Evolutionary conservation across 2,888 invertebrate genomes (phyloP), one percentile per base, ranked within the genome.

Genomic region (Allolobophora icterica): DNA sequence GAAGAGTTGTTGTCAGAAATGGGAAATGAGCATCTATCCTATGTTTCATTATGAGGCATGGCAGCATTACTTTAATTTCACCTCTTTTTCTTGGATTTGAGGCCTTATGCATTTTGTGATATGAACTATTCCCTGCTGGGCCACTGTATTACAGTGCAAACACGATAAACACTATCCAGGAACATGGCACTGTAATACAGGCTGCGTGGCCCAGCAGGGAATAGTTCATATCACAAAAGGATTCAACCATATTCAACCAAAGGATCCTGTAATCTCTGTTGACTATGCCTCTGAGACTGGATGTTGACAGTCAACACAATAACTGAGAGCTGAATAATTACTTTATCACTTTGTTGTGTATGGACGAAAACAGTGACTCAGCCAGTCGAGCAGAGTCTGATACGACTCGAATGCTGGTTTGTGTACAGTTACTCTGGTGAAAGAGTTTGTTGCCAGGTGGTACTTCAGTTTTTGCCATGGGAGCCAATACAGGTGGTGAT

Each of bases 361-460:
- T 71, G 71, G 71, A 71, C 71, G n/a, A 71, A 71, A 1, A n/a
- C 71, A 71, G 30, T n/a, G n/a, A n/a, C n/a, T 71, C 30, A 71
- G 52, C 52, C 52, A 19, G 52, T 21, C 52, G 5, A 71, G n/a
- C 71, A 11, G 30, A 1, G 71, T 71, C 30, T 11, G 30, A 1
- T 71, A 71, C 71, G n/a, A 71, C 13, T n/a, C n/a, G 71, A n/a
- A 52, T 13, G 42, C 17, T 52, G 21, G 21, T 71, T 30, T 71
- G 71, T 13, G n/a, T 71, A 71, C 71, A n/a, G 71, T 71, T 71
- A 71, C 11, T 30, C 1, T n/a, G 8, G 71, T n/a, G 5, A n/a
- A 71, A 71, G 71, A 71, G n/a, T 71, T n/a, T n/a, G 71, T 71
- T 71, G 71, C 71, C 71, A n/a, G 30, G 71, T n/a, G 71, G 71